Base-by-base conservation (phyloP, 2,888 invertebrate genomes). In the Oxystoma pomonae region DNA sequence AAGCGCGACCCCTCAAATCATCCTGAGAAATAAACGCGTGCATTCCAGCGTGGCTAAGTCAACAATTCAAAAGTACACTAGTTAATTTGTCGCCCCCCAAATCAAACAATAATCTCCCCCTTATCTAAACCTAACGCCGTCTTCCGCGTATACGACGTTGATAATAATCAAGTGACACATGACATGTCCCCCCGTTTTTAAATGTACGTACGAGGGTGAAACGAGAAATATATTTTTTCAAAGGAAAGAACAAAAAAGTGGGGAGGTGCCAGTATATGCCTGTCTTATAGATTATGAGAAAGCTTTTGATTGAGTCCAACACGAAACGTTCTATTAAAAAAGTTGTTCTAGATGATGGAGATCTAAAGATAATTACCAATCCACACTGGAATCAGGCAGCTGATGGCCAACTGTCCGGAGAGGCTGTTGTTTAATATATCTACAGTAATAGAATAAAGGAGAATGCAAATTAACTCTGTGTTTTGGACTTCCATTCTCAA, bases 21-120 rank as follows among this genome's bases (percentile, higher is more conserved):
- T 35, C 35, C 35, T 35, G 35, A 35, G 35, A 35, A 35, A 35
- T 35, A 12, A 35, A 35, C 35, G 35, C 3, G 35, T 35, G 35
- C 35, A 35, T 35, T 12, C 5, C 35, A 35, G 35, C 35, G 35
- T 35, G 35, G 53, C 19, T 53, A 53, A 53, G 19, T 53, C 53
- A 53, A 53, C 53, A 53, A 19, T 19, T 19, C 53, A 53, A 19
- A 53, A 35, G 35, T 19, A 53, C 53, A 53, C 53, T 17, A 53
- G 53, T 53, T 53, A 53, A 53, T 53, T 53, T 53, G 16, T 19
- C 53, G 17, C 53, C 53, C 19, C 53, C 53, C 53, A 53, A 53
- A 16, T 19, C 53, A 53, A 53, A 53, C 53, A 53, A n/a, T 53
- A 53, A 53, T 35, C 35, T 35, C 35, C 35, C 35, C 35, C 35